phyloP scores from a whole-genome alignment of 2,797 vertebrate species.

The Ctenochaetus hawaiiensis region DNA sequence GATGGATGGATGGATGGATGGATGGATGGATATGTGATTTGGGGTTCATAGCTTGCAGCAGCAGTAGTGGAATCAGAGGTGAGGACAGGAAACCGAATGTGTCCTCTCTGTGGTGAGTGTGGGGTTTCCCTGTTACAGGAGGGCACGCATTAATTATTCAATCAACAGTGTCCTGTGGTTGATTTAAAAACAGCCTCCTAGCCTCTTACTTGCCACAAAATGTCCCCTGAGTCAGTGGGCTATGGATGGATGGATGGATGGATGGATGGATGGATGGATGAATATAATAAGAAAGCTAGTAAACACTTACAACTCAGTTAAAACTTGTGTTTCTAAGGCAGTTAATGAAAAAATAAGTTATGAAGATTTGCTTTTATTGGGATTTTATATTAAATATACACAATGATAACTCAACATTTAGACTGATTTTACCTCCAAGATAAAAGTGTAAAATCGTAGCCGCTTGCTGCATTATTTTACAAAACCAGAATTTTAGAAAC shows the following conservation, averaged over 20 bases:
- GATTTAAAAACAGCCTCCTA: slow-evolving; percentile 81
- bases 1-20: slow-evolving; percentile 33
- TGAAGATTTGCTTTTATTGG: background rate
- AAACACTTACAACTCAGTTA: background rate
- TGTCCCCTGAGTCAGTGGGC: slow-evolving; percentile 52
- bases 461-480: background rate
- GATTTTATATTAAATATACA: background rate
- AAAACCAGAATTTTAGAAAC: background rate
- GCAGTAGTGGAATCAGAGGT: slow-evolving; percentile 4
- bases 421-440: background rate
- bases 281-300: background rate
- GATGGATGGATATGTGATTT: background rate
- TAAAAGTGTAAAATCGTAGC: background rate
- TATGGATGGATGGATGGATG: background rate
- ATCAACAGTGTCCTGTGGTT: slow-evolving; percentile 94
- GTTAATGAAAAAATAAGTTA: background rate
- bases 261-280: slow-evolving; percentile 2
- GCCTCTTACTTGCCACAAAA: slow-evolving; percentile 85
- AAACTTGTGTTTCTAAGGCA: background rate
- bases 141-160: slow-evolving; percentile 97
- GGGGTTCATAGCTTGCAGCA: background rate
- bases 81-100: slow-evolving; percentile 22
- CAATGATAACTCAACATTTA: background rate
- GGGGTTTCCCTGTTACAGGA: slow-evolving; percentile 91
- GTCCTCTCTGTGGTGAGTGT: slow-evolving; percentile 82